Base-by-base conservation (phyloP, 1,140 invertebrate genomes). In the Artemia franciscana region DNA sequence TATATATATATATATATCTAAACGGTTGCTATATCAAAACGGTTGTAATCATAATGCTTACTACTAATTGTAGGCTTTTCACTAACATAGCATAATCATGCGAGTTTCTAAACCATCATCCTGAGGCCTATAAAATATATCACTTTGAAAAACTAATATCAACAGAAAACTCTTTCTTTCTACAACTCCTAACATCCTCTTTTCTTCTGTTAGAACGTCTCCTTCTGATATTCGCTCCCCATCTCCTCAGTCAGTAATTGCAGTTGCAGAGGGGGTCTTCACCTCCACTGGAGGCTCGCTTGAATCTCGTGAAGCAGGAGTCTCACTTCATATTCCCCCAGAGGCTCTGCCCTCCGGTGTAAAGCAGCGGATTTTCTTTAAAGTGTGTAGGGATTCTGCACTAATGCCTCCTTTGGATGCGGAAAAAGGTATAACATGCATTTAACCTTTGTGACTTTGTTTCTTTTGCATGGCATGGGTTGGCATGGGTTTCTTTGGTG, bases 281-380 rank as follows among this genome's bases (percentile, higher is more conserved):
- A 83, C 82, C 73, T 79, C 78, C 67, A 81, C 82, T 67, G 91
- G 91, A 59, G 90, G 87, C 57, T 78, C 83, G 25, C 73, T 95
- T 62, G 80, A 84, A 65, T 90, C 86, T 68, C 79, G 84, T 65
- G 82, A 88, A 73, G 91, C 89, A 77, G 89, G 90, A 66, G 91
- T 95, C 27, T 86, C 83, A 60, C 75, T 95, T 62, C 80, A 86
- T 67, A 87, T 95, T 69, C 91, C 91, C 51, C 80, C 84, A 62
- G 86, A 86, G 63, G 91, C 91, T 26, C 82, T 94, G 66, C 79
- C 83, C 58, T 77, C 80, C 21, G 86, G 86, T 56, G 79, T 81
- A 65, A 79, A 82, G 66, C 88, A 93, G 77, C 88, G 93, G 75
- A 85, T 95, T 69, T 94, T 92, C 80, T 92, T 95, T 78, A 91